These are phyloP conservation scores for Dermatemys mawii DNA, from an alignment of 2,113 vertebrate species.

Conservation along the genomic window DNA sequence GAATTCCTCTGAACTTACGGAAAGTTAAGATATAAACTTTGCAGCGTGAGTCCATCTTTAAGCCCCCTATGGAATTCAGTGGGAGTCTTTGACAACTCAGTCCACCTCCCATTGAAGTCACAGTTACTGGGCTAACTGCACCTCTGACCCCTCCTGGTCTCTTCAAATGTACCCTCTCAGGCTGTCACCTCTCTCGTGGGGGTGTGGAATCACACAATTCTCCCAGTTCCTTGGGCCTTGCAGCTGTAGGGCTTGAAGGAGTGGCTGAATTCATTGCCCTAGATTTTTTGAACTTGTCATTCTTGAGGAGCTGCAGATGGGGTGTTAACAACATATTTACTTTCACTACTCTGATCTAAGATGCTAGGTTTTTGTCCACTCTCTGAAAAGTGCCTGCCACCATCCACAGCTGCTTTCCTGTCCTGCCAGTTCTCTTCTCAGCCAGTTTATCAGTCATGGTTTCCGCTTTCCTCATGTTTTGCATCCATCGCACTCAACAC, in stretches of 20 bases:
- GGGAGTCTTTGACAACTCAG: background rate
- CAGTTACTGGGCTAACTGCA: background rate
- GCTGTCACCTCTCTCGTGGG: background rate
- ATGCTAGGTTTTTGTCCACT: background rate
- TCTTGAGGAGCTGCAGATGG: background rate
- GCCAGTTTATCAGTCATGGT: background rate
- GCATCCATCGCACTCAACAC: background rate
- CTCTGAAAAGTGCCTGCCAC: background rate
- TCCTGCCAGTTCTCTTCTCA: background rate
- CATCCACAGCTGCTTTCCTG: background rate
- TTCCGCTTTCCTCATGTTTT: background rate
- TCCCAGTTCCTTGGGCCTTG: background rate
- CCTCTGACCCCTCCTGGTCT: background rate
- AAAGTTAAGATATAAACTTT: background rate
- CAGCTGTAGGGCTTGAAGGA: background rate
- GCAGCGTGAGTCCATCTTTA: background rate
- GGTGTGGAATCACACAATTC: background rate
- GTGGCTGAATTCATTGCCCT: background rate
- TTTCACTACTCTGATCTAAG: background rate
- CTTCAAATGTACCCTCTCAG: background rate
- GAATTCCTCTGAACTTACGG: background rate
- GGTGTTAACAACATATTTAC: background rate
- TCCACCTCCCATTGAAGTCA: no score
- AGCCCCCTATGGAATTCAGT: background rate
- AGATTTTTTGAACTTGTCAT: background rate